phyloP scores from a whole-genome alignment of 2,113 vertebrate species.

The Labeo rohita region DNA sequence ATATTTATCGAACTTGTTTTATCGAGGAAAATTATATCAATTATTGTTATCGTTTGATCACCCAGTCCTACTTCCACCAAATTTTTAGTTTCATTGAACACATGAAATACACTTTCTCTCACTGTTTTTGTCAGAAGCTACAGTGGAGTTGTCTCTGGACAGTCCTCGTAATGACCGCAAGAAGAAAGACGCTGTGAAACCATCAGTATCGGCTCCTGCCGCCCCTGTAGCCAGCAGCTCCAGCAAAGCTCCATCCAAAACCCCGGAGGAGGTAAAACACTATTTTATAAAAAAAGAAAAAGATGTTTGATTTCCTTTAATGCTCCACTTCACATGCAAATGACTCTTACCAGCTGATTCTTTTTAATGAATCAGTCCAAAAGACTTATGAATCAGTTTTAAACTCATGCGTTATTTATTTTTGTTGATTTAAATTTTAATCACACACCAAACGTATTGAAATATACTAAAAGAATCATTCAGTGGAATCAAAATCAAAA shows the following conservation, averaged over 20 bases:
- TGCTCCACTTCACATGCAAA: neutral
- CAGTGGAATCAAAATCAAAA: neutral
- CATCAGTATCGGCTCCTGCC: constrained; percentile 66
- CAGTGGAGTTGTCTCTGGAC: constrained; percentile 92
- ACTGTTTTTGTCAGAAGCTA: constrained; percentile 83
- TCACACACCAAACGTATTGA: neutral
- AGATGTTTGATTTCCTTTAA: neutral
- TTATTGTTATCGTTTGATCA: too few species aligned
- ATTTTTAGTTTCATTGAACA: neutral
- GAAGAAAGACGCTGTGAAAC: constrained; percentile 76
- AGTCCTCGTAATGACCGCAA: constrained; percentile 82
- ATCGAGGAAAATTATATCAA: too few species aligned
- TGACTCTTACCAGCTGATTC: neutral
- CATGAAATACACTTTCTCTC: neutral
- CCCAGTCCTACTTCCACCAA: too few species aligned
- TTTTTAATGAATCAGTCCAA: neutral
- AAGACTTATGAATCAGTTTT: neutral
- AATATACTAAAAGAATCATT: neutral
- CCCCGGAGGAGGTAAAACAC: constrained; percentile 84
- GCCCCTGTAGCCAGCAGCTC: constrained; percentile 72
- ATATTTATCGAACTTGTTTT: too few species aligned
- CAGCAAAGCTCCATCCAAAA: constrained; percentile 71
- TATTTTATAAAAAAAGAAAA: too few species aligned
- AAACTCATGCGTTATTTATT: neutral
- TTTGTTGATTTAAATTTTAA: neutral